Evolutionary conservation across 2,113 vertebrate species (phyloP), one percentile per base, ranked within the genome.

Genomic region (Nerophis lumbriciformis): DNA sequence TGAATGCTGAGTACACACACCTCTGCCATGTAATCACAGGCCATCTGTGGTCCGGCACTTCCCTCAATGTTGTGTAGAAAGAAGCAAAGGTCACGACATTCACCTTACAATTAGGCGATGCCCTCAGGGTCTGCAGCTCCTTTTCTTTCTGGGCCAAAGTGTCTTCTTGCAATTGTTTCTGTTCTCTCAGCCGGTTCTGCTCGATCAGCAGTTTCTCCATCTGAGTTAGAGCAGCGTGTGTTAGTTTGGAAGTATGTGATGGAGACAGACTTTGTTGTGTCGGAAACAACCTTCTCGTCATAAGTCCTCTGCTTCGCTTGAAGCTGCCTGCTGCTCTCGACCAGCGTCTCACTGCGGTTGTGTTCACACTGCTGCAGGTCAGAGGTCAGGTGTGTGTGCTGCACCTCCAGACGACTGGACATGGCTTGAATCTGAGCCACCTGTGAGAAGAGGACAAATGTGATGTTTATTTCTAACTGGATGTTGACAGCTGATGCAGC

Each of bases 371-470:
- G 68, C 65, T 66, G 13, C 14, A 83, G 55, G 3, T 75, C 61
- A 0, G 57, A 37, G 1, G 6, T 68, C 35, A 83, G 8, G 5
- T 76, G 62, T 1, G 14, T 47, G 69, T 87, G 88, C 8, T 83
- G 58, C 15, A 73, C 82, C 49, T 83, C 82, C 65, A 92, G 77
- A 28, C 13, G 15, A 45, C 68, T 88, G 75, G 90, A 94, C 6
- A 61, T 42, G 6, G 19, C 52, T 58, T 89, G 86, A 63, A 84
- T 85, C 12, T 75, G 35, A 3, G 83, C 59, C 52, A 91, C 77
- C 87, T 89, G 67, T 13, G 58, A 66, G 15, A 59, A 16, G 36
- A 59, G 52, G 47, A 53, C 48, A 35, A 60, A 42, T 21, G 38
- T 48, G 10, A n/a, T 48, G 48, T 19, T 49, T 61, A 48, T 63